Percentiles rank a stretch among this genome's conserved stretches.
Conservation (phyloP, 2,888 invertebrate genomes). For the Trichogramma evanescens region DNA sequence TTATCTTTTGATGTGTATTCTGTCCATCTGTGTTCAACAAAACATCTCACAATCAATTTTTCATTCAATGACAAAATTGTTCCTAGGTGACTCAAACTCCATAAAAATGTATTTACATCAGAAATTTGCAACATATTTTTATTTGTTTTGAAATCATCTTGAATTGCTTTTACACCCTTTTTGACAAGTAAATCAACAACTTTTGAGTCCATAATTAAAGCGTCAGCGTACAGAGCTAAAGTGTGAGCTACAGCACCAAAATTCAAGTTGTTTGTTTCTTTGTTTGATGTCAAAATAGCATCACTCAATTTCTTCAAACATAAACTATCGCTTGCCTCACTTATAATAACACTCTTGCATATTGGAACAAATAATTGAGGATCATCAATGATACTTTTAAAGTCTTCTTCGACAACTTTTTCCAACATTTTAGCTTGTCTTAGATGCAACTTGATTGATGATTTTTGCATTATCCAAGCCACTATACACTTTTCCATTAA, state of each 20-base stretch:
- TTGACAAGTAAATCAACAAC: constrained; percentile 36
- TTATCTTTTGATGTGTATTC: neutral
- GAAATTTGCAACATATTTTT: constrained; percentile 24
- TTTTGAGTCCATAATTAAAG: constrained; percentile 39
- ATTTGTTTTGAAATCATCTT: constrained; percentile 27
- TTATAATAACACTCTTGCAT: constrained; percentile 45
- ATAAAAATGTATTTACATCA: constrained; percentile 47
- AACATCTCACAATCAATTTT: constrained; percentile 22
- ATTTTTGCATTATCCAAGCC: constrained; percentile 18
- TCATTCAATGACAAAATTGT: constrained; percentile 27
- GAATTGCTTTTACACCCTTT: constrained; percentile 33
- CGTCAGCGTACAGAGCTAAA: constrained; percentile 45
- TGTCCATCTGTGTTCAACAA: neutral
- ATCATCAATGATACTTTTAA: constrained; percentile 40
- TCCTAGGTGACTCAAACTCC: constrained; percentile 42
- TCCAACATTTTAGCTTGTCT: constrained; percentile 17
- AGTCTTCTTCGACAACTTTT: constrained; percentile 38
- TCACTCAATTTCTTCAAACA: constrained; percentile 40
- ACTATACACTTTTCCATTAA: constrained; percentile 20
- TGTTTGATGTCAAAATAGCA: constrained; percentile 40
- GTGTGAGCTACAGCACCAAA: constrained; percentile 44
- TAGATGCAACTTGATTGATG: constrained; percentile 10
- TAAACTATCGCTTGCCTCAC: constrained; percentile 42
- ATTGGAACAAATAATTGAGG: constrained; percentile 42
- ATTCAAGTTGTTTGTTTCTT: constrained; percentile 28